Evolutionary conservation across 2,113 vertebrate genomes (phyloP).

Genomic region (Amazona vittata): DNA sequence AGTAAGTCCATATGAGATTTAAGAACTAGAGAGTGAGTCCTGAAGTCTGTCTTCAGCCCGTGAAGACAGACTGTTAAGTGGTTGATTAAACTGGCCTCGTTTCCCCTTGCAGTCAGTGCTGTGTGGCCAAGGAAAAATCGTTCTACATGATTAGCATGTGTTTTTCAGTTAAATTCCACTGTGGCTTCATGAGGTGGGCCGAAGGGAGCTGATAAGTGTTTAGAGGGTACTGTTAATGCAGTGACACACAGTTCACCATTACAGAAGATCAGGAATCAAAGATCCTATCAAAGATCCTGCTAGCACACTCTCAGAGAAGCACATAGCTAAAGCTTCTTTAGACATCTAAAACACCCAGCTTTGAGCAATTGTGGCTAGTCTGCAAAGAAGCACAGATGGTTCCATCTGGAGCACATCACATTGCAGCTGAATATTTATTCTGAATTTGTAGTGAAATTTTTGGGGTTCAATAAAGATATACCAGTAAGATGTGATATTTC

Average conservation of each 20-base stretch:
- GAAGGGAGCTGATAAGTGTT: background rate
- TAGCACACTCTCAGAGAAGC: background rate
- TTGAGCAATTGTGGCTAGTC: background rate
- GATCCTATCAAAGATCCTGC: background rate
- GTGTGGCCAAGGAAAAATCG: background rate
- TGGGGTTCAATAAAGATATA: background rate
- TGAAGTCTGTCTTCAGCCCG: background rate
- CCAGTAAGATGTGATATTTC: background rate
- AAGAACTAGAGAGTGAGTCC: background rate
- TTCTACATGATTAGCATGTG: background rate
- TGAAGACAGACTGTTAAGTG: background rate
- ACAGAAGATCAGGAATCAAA: background rate
- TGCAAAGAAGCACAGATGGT: background rate
- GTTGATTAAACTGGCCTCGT: background rate
- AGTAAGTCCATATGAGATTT: background rate
- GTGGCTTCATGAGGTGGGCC: background rate
- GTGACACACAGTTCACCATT: background rate
- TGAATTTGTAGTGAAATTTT: background rate
- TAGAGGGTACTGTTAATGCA: background rate
- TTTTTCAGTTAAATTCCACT: background rate
- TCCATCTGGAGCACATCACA: background rate
- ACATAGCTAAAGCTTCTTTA: background rate
- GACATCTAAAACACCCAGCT: background rate
- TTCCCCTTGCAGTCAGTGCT: background rate
- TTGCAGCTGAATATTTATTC: background rate